Base-by-base conservation (phyloP, 2,113 vertebrate species). In the Elanoides forficatus region DNA sequence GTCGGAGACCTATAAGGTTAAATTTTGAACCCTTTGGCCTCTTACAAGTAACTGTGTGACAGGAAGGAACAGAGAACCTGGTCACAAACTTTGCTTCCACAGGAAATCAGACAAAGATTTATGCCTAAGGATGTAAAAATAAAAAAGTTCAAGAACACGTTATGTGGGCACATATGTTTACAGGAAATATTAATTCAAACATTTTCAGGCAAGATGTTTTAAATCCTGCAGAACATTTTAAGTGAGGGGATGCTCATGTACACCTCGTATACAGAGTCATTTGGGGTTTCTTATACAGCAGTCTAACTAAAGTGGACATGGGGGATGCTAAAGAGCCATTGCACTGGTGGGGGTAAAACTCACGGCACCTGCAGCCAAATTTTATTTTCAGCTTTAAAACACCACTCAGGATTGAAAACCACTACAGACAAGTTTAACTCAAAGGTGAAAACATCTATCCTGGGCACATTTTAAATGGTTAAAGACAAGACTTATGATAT, bases 11-110 rank as follows among this genome's bases (percentile, higher is more conserved):
- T 76, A 3, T 4, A 63, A 71, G 65, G 87, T 89, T 94, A 91
- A 72, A 76, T 83, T 56, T 80, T 92, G 58, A 93, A 66, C 91
- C 93, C 50, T 83, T 32, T 50, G 50, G 72, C 58, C 67, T 71
- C 27, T 55, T 66, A 40, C 23, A 78, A 90, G 52, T 40, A 78
- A 83, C 58, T 81, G 62, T 66, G 82, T 59, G 82, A 96, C 67
- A 95, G 91, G 74, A 95, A 95, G 80, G 72, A 95, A 90, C 79
- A 80, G n/a, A 83, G 53, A 86, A 73, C 27, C 25, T 62, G 55
- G 58, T 80, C 52, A 93, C 74, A 92, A 78, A 67, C 36, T 80
- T 60, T 25, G 48, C 79, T 92, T 92, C 93, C 72, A 81, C 76
- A 86, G 88, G 93, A 97, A 96, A 80, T 47, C 34, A 42, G 50